Conservation (phyloP, 2,113 vertebrate genomes). For the Benitochromis conjunctus region DNA sequence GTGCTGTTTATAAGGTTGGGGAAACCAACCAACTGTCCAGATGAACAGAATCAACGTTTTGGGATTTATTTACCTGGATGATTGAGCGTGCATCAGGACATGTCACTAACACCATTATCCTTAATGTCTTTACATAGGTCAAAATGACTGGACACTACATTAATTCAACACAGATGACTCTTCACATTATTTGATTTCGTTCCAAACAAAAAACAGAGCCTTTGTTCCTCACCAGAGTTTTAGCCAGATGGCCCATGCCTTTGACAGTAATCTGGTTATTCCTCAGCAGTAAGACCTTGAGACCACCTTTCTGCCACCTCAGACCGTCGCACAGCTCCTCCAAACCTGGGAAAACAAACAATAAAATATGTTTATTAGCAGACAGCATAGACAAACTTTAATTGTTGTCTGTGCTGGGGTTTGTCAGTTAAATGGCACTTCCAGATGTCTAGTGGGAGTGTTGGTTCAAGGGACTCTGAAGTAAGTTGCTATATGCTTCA, state of each 20-base stretch:
- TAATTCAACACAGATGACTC: neutral
- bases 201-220: neutral
- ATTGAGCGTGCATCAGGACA: too few species aligned
- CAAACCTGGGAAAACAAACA: constrained; percentile 51
- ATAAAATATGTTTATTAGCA: neutral
- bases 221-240: constrained; percentile 65
- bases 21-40: too few species aligned
- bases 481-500: neutral
- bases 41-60: too few species aligned
- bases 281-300: constrained; percentile 67
- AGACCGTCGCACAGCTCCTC: constrained; percentile 76
- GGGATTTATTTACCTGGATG: too few species aligned
- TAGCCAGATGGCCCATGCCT: constrained; percentile 68
- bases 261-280: constrained; percentile 72
- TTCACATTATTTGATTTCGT: neutral
- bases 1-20: too few species aligned
- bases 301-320: constrained; percentile 51
- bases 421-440: neutral
- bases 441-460: constrained; percentile 27
- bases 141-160: neutral
- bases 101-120: neutral
- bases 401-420: neutral
- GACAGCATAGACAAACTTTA: neutral
- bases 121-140: neutral
- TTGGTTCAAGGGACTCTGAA: neutral